phyloP scores from a whole-genome alignment of 2,888 invertebrate species.

The Eucera pruinosa region DNA sequence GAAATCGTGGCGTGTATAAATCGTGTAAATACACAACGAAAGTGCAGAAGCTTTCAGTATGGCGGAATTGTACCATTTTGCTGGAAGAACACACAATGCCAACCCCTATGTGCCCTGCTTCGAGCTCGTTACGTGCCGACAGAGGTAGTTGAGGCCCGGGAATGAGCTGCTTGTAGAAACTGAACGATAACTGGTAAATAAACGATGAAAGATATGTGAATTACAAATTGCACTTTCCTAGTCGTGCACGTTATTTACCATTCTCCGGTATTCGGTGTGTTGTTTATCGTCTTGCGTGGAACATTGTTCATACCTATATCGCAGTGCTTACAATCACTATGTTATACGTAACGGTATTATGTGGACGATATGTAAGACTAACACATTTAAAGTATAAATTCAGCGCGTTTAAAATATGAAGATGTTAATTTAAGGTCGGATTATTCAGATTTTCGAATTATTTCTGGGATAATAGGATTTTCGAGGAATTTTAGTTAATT shows the following conservation, averaged over 20 bases:
- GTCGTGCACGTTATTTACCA: constrained; percentile 48
- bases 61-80: constrained; percentile 40
- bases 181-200: constrained; percentile 69
- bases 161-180: constrained; percentile 55
- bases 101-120: constrained; percentile 62
- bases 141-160: constrained; percentile 37
- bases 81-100: constrained; percentile 37
- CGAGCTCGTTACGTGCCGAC: constrained; percentile 62
- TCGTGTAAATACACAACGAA: constrained; percentile 1
- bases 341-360: neutral
- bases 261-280: constrained; percentile 36
- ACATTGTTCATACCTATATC: constrained; percentile 33
- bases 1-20: neutral
- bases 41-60: constrained; percentile 1
- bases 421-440: neutral
- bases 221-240: constrained; percentile 60
- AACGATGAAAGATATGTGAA: constrained; percentile 62
- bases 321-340: constrained; percentile 17
- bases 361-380: constrained; percentile 5
- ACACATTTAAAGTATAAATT: neutral
- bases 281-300: constrained; percentile 55
- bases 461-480: too few species aligned
- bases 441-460: constrained; percentile 2
- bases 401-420: neutral
- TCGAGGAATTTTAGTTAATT: too few species aligned